These are phyloP conservation scores for Philopotamus ludificatus DNA, from an alignment of 1,140 invertebrate genomes.

Conservation along the genomic window DNA sequence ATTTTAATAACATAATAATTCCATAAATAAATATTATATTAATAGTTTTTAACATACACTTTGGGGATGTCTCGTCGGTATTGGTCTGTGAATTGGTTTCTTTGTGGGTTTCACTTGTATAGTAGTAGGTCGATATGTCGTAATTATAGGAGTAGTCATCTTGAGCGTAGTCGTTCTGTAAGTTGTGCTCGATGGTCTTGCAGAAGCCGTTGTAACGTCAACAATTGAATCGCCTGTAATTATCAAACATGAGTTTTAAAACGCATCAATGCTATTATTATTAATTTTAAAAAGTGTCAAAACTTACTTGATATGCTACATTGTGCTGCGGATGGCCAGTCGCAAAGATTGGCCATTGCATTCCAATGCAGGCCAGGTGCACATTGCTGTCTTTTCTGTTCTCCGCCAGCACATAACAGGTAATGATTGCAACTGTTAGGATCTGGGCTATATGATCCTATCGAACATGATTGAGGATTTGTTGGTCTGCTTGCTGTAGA, in stretches of 20 bases:
- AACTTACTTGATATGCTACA: too few species aligned
- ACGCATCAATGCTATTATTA: neutral
- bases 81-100: conserved; percentile 8
- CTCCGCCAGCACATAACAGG: conserved; percentile 70
- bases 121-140: conserved; percentile 48
- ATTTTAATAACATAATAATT: conserved; percentile 3
- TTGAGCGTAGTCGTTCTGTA: neutral
- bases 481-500: conserved; percentile 26
- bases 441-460: conserved; percentile 67
- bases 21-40: neutral
- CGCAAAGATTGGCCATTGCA: conserved; percentile 62
- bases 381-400: conserved; percentile 68
- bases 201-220: neutral
- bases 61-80: neutral
- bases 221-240: neutral
- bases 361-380: conserved; percentile 83
- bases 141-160: conserved; percentile 55
- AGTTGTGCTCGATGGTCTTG: neutral
- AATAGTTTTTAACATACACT: neutral
- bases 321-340: conserved; percentile 74
- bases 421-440: conserved; percentile 72
- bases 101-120: conserved; percentile 25
- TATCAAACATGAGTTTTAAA: neutral
- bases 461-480: conserved; percentile 56
- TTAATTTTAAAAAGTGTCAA: conserved; percentile 34